Percentiles rank a stretch among this genome's conserved stretches.
phyloP scores from a whole-genome alignment of 2,113 vertebrate species.

The Pomatorhinus ruficollis region DNA sequence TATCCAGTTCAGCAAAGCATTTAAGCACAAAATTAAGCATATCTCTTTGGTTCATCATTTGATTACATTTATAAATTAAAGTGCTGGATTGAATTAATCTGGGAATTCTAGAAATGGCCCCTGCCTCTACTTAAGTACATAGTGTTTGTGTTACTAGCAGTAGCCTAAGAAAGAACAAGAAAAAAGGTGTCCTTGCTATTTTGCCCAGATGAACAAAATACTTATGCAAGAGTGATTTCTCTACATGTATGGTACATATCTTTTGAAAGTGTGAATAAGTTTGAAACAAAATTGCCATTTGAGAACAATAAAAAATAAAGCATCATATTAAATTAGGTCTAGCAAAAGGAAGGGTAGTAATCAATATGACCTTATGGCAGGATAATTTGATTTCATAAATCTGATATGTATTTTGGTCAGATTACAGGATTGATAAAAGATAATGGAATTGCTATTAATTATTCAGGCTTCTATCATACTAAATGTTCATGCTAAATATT shows the following conservation, averaged over 20 bases:
- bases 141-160: background rate
- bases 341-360: background rate
- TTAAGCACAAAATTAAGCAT: background rate
- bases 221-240: background rate
- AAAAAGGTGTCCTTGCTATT: background rate
- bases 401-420: background rate
- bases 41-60: background rate
- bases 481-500: background rate
- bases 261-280: background rate
- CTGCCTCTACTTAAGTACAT: background rate
- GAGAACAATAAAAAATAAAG: background rate
- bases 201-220: background rate
- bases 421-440: background rate
- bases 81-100: background rate
- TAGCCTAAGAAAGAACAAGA: background rate
- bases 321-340: background rate
- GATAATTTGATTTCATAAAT: background rate
- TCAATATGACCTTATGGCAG: background rate
- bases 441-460: background rate
- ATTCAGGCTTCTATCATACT: background rate
- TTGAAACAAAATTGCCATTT: background rate
- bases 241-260: background rate
- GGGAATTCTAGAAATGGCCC: background rate
- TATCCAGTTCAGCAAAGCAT: background rate
- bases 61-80: background rate